Evolutionary conservation across 2,888 invertebrate species (phyloP), one percentile per base, ranked within the genome.

Genomic region (Mythimna lalbum): DNA sequence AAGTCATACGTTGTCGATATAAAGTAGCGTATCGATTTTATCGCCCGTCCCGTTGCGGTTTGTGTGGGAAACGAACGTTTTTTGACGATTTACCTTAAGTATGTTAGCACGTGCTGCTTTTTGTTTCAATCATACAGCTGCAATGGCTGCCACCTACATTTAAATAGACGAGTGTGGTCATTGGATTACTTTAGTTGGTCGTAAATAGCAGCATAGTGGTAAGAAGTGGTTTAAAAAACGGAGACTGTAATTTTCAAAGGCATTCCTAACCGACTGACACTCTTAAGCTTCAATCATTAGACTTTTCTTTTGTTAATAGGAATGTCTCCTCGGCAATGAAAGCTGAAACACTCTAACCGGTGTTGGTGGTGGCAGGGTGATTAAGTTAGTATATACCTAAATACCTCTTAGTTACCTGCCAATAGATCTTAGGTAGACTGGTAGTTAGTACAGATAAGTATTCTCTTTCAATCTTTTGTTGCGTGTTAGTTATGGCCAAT

Each of bases 21-120:
- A 88, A 90, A 93, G 93, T 92, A 90, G 87, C 87, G 69, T 90
- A 90, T 90, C 88, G 93, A 93, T 93, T 86, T 82, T 90, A 93
- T 93, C 78, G 90, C 78, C 76, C 75, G 74, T n/a, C 43, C 73
- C 39, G 84, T 89, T 93, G 94, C 86, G 94, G 94, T 93, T 90
- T 84, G 85, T 91, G 91, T 94, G 94, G 93, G 93, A 94, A 94
- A 87, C 84, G 73, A 71, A 73, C 59, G 63, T 84, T 87, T 43
- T 86, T 86, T 81, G 81, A 81, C 77, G 83, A 88, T 87, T 86
- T 81, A 85, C 76, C 82, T 84, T 81, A 85, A 83, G 83, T 81
- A 64, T 63, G 63, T 80, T 69, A 36, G 73, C 87, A 86, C 87
- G 87, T 83, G 86, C 84, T 80, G 7, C 57, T 85, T 86, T 88